A percentile compares a stretch with the other conserved stretches of the same genome.
Evolutionary conservation across 2,888 invertebrate genomes (phyloP).

Genomic region (Schizaphis graminum): DNA sequence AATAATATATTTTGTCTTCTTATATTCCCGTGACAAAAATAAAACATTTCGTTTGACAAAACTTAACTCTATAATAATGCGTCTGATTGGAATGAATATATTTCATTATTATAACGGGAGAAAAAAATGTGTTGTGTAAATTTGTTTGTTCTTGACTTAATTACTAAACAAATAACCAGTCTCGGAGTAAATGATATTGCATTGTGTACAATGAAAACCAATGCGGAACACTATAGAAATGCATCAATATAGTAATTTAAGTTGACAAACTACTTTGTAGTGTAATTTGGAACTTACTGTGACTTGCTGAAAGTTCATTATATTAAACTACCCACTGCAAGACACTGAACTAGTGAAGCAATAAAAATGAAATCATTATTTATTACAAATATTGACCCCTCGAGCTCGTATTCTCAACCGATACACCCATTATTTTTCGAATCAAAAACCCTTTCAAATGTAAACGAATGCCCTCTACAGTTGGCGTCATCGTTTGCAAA

Average conservation of each 20-base stretch:
- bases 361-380: conserved; percentile 42
- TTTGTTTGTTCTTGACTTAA: not conserved
- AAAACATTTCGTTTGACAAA: not conserved
- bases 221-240: not conserved
- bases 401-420: not conserved
- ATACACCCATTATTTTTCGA: conserved; percentile 6
- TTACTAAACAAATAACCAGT: not conserved
- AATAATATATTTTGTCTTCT: not conserved
- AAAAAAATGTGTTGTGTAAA: not conserved
- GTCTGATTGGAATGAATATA: not conserved
- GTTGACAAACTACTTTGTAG: not conserved
- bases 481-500: not conserved
- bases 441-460: not conserved
- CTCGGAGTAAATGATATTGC: not conserved
- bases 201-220: not conserved
- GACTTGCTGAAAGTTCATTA: conserved; percentile 29
- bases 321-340: not conserved
- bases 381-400: conserved; percentile 36
- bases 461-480: not conserved
- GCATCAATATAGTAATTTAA: conserved; percentile 33
- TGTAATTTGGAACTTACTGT: conserved; percentile 35
- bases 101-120: not conserved
- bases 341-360: conserved; percentile 5
- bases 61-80: not conserved
- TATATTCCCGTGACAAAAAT: not conserved